A percentile compares a stretch with the other conserved stretches of the same genome.
Evolutionary conservation across 2,888 invertebrate species (phyloP).

Genomic region (Dolichopus griseipennis): DNA sequence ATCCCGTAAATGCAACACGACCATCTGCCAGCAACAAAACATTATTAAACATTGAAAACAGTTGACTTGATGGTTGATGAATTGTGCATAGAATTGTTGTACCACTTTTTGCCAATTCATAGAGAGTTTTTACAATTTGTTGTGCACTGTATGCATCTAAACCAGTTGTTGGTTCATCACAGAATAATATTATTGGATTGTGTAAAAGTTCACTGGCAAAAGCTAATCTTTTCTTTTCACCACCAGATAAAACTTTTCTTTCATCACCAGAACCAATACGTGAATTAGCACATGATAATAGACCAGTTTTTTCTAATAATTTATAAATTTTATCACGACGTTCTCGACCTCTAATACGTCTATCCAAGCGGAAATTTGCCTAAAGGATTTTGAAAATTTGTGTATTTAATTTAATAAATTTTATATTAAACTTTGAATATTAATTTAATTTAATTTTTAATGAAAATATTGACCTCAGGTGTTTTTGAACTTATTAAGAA

Average conservation of each 20-base stretch:
- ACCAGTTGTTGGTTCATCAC: conserved; percentile 94
- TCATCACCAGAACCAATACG: conserved; percentile 69
- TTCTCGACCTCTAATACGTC: conserved; percentile 52
- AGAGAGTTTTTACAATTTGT: conserved; percentile 64
- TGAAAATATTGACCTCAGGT: too few relatives aligned
- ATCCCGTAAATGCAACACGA: conserved; percentile 74
- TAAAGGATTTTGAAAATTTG: conserved; percentile 33
- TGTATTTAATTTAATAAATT: background rate
- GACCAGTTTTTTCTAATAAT: conserved; percentile 61
- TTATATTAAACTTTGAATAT: background rate
- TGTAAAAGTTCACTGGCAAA: conserved; percentile 86
- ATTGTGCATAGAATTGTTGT: conserved; percentile 88
- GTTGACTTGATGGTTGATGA: conserved; percentile 85
- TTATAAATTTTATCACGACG: conserved; percentile 59
- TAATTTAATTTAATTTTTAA: too few relatives aligned
- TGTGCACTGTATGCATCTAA: conserved; percentile 87
- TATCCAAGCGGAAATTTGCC: conserved; percentile 74
- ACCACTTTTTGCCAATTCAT: conserved; percentile 61
- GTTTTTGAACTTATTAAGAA: too few relatives aligned
- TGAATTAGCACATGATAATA: conserved; percentile 61
- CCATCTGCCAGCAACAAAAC: conserved; percentile 79
- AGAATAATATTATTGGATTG: conserved; percentile 84
- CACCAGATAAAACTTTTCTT: conserved; percentile 79
- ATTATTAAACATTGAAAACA: conserved; percentile 74
- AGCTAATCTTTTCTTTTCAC: conserved; percentile 84